Base-by-base conservation (phyloP, 2,888 invertebrate species). In the Dynastes hyllus region DNA sequence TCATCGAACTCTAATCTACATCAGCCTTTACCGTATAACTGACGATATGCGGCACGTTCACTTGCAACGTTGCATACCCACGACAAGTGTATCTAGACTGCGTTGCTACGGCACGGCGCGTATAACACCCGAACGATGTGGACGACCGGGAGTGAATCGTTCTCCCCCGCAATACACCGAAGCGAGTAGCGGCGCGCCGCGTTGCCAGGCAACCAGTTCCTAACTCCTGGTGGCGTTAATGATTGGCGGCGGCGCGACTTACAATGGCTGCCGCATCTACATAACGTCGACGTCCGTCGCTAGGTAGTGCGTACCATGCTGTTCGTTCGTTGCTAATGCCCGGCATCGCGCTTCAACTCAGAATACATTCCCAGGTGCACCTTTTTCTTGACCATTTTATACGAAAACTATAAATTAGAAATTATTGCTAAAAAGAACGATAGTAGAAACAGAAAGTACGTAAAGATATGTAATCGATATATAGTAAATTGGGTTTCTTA, bases 131-230 rank as follows among this genome's bases (percentile, higher is more conserved):
- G 40, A 66, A 40, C 67, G 50, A 11, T 8, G 45, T 45, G 45
- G 45, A 45, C 45, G 45, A 16, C 55, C 16, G 55, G 55, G 69
- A 69, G 27, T 27, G 16, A 45, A 3, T 61, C 29, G 27, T 61
- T 61, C 61, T 61, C 61, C 61, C 61, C 61, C 61, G 82, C 81
- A 78, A 82, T 79, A 82, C 32, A 37, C 81, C 83, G 82, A 80
- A 80, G 81, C 76, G 79, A 65, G 69, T 51, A 22, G 69, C 69
- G 50, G 78, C 81, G 79, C 80, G 79, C 79, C 78, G 86, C 32
- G 89, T 89, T 88, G 88, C 88, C 86, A 84, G 86, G 89, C 89
- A 88, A 89, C 89, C 86, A 85, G 86, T 86, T 87, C 87, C 88
- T 88, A 88, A 88, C 87, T 88, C 88, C 87, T 87, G 87, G 88